phyloP scores from a whole-genome alignment of 2,888 invertebrate genomes.

The Epirrita christyi region DNA sequence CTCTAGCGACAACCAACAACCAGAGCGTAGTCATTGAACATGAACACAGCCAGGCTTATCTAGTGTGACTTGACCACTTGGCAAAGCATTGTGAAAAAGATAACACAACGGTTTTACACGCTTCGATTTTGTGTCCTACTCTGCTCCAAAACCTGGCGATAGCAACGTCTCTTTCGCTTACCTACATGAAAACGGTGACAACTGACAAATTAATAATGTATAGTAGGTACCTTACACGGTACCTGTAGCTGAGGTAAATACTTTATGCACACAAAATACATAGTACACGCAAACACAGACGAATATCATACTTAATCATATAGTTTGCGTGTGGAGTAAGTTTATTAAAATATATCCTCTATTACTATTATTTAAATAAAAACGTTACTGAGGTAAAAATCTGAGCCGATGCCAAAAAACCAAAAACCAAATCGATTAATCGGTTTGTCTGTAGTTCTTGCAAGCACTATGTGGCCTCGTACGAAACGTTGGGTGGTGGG shows the following conservation, averaged over 20 bases:
- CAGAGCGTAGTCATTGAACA: too few relatives aligned
- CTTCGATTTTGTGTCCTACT: slow-evolving; percentile 58
- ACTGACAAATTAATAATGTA: too few relatives aligned
- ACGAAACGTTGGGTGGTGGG: slow-evolving; percentile 71
- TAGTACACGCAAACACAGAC: slow-evolving; percentile 55
- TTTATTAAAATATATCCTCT: background rate
- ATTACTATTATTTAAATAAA: background rate
- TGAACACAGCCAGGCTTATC: too few relatives aligned
- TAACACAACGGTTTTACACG: slow-evolving; percentile 47
- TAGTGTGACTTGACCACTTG: slow-evolving; percentile 37
- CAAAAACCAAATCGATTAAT: slow-evolving; percentile 41
- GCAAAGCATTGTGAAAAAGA: slow-evolving; percentile 56
- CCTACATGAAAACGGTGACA: slow-evolving; percentile 70
- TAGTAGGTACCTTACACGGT: too few relatives aligned
- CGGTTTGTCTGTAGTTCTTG: slow-evolving; percentile 62
- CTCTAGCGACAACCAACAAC: too few relatives aligned
- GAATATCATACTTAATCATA: slow-evolving; percentile 40
- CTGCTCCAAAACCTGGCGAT: slow-evolving; percentile 60
- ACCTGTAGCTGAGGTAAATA: too few relatives aligned
- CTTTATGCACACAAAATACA: too few relatives aligned
- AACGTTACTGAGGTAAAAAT: background rate
- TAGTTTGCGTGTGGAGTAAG: background rate
- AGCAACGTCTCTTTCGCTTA: slow-evolving; percentile 64
- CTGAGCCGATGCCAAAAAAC: background rate
- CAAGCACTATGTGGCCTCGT: slow-evolving; percentile 79